These are phyloP conservation scores for Alfaro cultratus DNA, from an alignment of 2,797 vertebrate genomes.

Conservation along the genomic window DNA sequence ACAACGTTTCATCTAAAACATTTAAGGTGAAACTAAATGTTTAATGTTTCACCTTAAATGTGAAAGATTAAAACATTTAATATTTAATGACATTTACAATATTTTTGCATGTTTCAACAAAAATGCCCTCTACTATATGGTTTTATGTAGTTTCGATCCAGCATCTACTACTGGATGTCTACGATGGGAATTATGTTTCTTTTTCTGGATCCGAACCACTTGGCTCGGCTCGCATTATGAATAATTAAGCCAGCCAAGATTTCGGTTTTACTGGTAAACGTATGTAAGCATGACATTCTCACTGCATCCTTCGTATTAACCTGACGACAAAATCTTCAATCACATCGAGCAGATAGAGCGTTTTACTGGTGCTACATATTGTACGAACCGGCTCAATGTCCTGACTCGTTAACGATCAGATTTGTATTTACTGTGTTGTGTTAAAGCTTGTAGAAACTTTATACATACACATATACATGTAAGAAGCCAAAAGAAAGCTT, in stretches of 20 bases:
- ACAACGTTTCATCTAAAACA: background rate
- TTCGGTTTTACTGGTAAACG: background rate
- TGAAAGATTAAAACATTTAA: no score
- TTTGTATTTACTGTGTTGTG: background rate
- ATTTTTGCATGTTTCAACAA: background rate
- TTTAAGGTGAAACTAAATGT: background rate
- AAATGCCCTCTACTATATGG: background rate
- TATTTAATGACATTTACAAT: background rate
- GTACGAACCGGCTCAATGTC: background rate
- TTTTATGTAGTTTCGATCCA: background rate
- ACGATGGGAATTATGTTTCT: background rate
- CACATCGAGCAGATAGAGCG: background rate
- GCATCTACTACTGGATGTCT: background rate
- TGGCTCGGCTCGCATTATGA: background rate
- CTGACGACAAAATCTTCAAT: background rate
- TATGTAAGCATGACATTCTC: background rate
- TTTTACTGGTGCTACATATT: background rate
- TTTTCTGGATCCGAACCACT: background rate
- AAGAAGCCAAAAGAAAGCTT: background rate
- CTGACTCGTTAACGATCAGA: background rate
- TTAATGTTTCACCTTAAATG: no score
- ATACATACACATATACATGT: background rate
- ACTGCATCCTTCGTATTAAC: background rate
- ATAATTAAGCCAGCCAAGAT: background rate
- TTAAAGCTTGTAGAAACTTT: background rate